Evolutionary conservation across 2,797 vertebrate genomes (phyloP).

Genomic region (Argya squamiceps): DNA sequence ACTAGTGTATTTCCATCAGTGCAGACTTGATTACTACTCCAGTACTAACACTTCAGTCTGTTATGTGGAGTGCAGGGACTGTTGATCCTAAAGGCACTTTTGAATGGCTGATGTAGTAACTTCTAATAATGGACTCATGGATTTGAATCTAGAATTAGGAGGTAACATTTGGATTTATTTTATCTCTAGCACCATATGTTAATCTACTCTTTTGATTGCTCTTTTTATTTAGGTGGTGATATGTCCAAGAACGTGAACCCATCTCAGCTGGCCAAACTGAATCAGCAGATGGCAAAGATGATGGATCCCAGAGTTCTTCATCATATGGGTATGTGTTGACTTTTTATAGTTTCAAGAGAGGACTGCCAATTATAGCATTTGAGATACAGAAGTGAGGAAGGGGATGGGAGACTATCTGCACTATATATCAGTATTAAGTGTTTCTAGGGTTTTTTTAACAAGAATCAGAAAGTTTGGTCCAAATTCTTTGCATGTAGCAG

Average conservation of each 20-base stretch:
- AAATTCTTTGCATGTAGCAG: neutral
- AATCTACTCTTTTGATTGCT: neutral
- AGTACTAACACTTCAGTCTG: neutral
- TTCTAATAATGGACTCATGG: neutral
- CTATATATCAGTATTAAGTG: neutral
- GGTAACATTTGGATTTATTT: neutral
- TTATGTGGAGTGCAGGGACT: neutral
- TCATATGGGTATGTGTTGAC: slow-evolving; percentile 89
- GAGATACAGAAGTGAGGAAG: neutral
- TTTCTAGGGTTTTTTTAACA: neutral
- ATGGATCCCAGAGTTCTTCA: slow-evolving; percentile 98
- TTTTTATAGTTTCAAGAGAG: neutral
- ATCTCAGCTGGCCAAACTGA: slow-evolving; percentile 96
- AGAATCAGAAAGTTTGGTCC: neutral
- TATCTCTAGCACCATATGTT: neutral
- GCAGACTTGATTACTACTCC: neutral
- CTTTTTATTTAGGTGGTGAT: slow-evolving; percentile 85
- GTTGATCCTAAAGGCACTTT: neutral
- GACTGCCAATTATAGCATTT: neutral
- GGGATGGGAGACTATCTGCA: neutral
- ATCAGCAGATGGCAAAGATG: slow-evolving; percentile 99
- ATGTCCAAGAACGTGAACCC: slow-evolving; percentile 99
- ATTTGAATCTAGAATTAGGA: neutral
- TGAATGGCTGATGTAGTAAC: neutral
- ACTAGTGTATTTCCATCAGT: neutral